These are phyloP conservation scores for Parochlus steinenii DNA, from an alignment of 2,888 invertebrate species.

Conservation along the genomic window DNA sequence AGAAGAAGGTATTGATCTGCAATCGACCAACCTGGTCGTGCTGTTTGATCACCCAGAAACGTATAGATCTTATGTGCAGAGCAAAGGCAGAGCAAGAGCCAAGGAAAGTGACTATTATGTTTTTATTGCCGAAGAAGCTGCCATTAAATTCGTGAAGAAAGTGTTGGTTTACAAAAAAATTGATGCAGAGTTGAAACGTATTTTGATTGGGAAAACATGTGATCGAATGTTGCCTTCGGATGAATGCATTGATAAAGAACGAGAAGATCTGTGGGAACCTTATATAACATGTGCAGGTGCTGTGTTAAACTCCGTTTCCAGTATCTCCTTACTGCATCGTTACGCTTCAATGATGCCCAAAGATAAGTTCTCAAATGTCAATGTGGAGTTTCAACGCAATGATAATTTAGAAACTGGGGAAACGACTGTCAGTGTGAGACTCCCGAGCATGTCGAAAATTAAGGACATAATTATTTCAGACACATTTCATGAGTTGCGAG, in stretches of 20 bases:
- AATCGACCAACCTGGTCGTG: slow-evolving; percentile 62
- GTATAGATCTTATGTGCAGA: slow-evolving; percentile 73
- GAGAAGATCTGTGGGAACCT: slow-evolving; percentile 26
- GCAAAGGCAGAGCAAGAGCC: slow-evolving; percentile 72
- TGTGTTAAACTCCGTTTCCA: slow-evolving; percentile 18
- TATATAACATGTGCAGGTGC: slow-evolving; percentile 20
- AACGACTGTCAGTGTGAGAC: background rate
- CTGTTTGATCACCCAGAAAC: slow-evolving; percentile 53
- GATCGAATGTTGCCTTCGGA: slow-evolving; percentile 35
- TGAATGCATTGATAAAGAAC: slow-evolving; percentile 33
- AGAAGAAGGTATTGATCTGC: slow-evolving; percentile 82
- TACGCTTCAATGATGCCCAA: no score
- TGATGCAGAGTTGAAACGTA: slow-evolving; percentile 36
- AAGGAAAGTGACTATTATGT: slow-evolving; percentile 41
- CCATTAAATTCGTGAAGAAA: slow-evolving; percentile 20
- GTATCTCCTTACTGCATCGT: slow-evolving; percentile 41
- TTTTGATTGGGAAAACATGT: slow-evolving; percentile 38
- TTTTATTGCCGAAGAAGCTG: slow-evolving; percentile 30
- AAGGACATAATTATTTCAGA: slow-evolving; percentile 28
- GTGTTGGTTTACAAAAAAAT: slow-evolving; percentile 33
- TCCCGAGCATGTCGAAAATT: background rate
- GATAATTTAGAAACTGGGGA: background rate
- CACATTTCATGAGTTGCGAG: slow-evolving; percentile 34
- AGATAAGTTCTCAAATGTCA: no score
- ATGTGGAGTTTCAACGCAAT: no score